phyloP scores from a whole-genome alignment of 1,140 invertebrate species.

The Paralvinella palmiformis region DNA sequence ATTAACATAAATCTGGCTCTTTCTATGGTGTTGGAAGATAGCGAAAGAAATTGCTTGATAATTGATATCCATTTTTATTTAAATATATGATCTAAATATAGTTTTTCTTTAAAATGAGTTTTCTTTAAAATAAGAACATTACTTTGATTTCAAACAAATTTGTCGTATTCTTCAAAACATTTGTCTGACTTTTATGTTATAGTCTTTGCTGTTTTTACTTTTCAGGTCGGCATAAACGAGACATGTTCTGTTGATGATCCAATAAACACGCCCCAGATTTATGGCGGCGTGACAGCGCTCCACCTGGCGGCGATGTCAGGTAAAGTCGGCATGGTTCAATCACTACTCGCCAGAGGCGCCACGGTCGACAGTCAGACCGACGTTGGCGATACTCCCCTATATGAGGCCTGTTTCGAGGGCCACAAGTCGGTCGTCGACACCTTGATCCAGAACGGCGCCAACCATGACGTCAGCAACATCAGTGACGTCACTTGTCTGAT shows the following conservation, averaged over 20 bases:
- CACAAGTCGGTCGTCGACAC: conserved; percentile 9
- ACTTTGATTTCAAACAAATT: too few relatives aligned
- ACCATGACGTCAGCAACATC: conserved; percentile 10
- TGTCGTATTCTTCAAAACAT: too few relatives aligned
- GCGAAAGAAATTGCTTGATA: too few relatives aligned
- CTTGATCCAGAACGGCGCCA: conserved; percentile 16
- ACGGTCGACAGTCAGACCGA: background rate
- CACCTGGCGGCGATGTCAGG: conserved; percentile 4
- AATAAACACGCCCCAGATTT: background rate
- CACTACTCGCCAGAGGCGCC: background rate
- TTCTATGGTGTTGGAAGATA: too few relatives aligned
- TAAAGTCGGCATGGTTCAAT: background rate
- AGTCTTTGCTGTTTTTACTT: too few relatives aligned
- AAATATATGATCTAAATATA: too few relatives aligned
- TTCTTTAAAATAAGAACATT: too few relatives aligned
- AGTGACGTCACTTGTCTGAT: conserved; percentile 18
- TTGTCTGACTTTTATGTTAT: too few relatives aligned
- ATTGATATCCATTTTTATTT: too few relatives aligned
- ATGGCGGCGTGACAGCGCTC: conserved; percentile 6
- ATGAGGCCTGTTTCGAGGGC: conserved; percentile 24
- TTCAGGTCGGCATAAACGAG: background rate
- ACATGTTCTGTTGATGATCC: conserved; percentile 1
- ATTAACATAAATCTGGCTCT: too few relatives aligned
- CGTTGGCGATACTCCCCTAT: conserved; percentile 15
- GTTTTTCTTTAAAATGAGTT: too few relatives aligned